Evolutionary conservation across 2,797 vertebrate species (phyloP).

Genomic region (Gastrophryne carolinensis): DNA sequence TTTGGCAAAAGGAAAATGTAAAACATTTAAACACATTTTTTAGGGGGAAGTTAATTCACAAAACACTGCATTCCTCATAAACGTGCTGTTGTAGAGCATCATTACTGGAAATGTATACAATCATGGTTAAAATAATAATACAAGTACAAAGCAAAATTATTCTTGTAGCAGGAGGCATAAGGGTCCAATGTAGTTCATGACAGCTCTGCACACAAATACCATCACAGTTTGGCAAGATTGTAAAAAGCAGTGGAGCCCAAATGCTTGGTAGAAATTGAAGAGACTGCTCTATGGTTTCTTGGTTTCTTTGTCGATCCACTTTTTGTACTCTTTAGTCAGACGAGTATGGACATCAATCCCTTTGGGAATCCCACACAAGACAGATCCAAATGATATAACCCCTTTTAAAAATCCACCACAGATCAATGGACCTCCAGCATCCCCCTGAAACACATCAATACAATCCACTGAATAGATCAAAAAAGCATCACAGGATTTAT

Average conservation of each 20-base stretch:
- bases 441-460: slow-evolving; percentile 45
- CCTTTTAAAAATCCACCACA: slow-evolving; percentile 25
- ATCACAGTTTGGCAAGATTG: no score
- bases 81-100: no score
- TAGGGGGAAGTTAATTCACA: no score
- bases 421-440: slow-evolving; percentile 35
- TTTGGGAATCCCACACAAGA: slow-evolving; percentile 24
- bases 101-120: no score
- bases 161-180: no score
- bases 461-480: no score
- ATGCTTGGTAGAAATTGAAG: background rate
- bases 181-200: background rate
- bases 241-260: background rate
- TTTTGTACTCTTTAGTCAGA: slow-evolving; percentile 34
- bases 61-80: no score
- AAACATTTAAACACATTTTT: no score
- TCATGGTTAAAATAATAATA: no score
- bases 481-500: no score
- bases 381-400: slow-evolving; percentile 15
- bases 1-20: no score
- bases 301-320: slow-evolving; percentile 38
- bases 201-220: background rate
- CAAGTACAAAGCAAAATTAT: no score
- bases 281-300: background rate
- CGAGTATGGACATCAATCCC: slow-evolving; percentile 31